Base-by-base conservation (phyloP, 2,888 invertebrate species). In the Aspidiotus destructor region DNA sequence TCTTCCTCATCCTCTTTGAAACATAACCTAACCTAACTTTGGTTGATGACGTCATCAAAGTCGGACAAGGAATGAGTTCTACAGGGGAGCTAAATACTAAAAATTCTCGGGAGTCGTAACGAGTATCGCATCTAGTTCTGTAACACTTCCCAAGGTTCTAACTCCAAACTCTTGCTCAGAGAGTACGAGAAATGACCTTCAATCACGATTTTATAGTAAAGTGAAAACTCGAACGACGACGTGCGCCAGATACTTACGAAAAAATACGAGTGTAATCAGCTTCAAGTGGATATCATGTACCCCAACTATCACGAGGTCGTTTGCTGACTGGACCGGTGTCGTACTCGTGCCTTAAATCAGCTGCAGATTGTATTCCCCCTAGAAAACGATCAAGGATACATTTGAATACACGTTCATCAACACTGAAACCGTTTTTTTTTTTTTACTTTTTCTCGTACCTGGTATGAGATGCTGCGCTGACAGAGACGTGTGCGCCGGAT, bases 281-380 rank as follows among this genome's bases (percentile, higher is more conserved):
- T 28, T 28, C 28, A 28, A 28, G 48, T n/a, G 40, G 41, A 28
- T 41, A 54, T 54, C 44, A 68, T 28, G 68, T 53, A 3, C 68
- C 68, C 94, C 95, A 95, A 71, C 88, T 88, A 77, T 94, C 94
- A 69, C 84, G 83, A 77, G 94, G 86, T 79, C 94, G 86, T 81
- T 95, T 95, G 79, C 88, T 82, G 74, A 83, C 78, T 72, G 84
- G 84, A 57, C 83, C 82, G 69, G 80, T 81, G 76, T 86, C 86
- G 74, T 86, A 86, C 73, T 86, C 85, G 72, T 84, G 84, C 70
- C 75, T 75, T 57, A 77, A 77, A 78, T 80, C 80, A 41, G 81
- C 80, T 41, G 70, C 61, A 41, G 61, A 62, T 11, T 28, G 28
- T 28, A 42, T 15, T 41, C 42, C 41, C 60, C 61, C 61, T 48